Conservation (phyloP, 2,797 vertebrate genomes). For the Nyctalus aviator region DNA sequence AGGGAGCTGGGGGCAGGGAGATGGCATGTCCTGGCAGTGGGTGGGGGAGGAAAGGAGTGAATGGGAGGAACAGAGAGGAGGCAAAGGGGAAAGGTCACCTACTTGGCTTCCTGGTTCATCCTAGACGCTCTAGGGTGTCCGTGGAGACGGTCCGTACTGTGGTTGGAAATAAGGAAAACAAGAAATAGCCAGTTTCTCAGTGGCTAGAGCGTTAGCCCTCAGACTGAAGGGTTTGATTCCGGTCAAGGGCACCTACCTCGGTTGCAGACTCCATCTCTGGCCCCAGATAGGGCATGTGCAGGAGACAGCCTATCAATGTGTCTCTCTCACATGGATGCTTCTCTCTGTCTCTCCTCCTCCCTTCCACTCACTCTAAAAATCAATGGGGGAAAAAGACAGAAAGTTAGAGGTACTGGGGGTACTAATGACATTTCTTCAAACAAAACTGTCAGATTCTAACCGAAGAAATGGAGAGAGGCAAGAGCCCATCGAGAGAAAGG, state of each 20-base stretch:
- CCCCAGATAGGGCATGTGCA: too few species aligned
- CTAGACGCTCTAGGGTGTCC: background rate
- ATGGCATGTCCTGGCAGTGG: background rate
- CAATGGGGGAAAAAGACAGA: too few species aligned
- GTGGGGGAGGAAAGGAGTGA: background rate
- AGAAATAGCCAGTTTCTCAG: too few species aligned
- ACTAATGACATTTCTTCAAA: background rate
- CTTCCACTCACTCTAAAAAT: too few species aligned
- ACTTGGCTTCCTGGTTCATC: slow-evolving; percentile 67
- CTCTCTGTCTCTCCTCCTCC: too few species aligned
- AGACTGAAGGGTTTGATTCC: too few species aligned
- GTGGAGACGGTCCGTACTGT: background rate
- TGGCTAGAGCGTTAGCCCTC: too few species aligned
- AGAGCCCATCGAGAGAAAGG: background rate
- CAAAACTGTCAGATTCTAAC: background rate
- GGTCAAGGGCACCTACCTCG: too few species aligned
- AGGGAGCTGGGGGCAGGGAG: background rate
- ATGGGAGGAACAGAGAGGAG: background rate
- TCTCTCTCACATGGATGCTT: too few species aligned
- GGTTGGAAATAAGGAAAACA: too few species aligned
- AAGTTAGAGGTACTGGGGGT: background rate
- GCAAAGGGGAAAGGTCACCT: background rate
- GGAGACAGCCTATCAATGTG: too few species aligned
- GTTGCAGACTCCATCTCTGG: too few species aligned
- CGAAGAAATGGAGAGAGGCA: background rate